Evolutionary conservation across 2,888 invertebrate species (phyloP), one percentile per base, ranked within the genome.

Genomic region (Atethmia centrago): DNA sequence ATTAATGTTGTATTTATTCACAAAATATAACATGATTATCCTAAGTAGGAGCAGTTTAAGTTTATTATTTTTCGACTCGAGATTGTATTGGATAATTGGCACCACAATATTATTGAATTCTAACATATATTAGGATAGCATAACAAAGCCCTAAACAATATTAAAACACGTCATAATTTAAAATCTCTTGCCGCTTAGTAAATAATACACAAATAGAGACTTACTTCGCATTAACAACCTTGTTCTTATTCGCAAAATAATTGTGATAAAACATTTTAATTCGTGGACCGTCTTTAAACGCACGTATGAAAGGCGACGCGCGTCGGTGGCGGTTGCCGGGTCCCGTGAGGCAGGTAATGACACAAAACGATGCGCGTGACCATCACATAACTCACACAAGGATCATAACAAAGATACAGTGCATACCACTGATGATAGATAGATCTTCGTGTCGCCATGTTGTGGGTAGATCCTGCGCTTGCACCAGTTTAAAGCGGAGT

Each of bases 281-380:
- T 55, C 47, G 40, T n/a, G 9, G 25, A 76, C 79, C 90, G 87
- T 82, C 88, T 88, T 59, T 73, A 82, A 85, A 51, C 90, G 81
- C 79, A 79, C 84, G 85, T 94, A 87, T 85, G 70, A 84, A 90
- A 68, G 76, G 86, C 83, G 88, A 84, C 87, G 87, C 83, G 87
- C 89, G 90, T 89, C 90, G 90, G 88, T 91, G 89, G 88, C 87
- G 84, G 89, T 82, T 88, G 85, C 82, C 82, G 87, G 84, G 88
- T 89, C 90, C 90, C 90, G 89, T 89, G 90, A 90, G 92, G 90
- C 92, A 93, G 92, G 93, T 93, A 93, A 93, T 92, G 93, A 94
- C 91, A 93, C 92, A 93, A 94, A 93, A 93, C 92, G 91, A 93
- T 90, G 86, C 88, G 88, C 88, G 88, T 87, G 85, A 88, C 84